Evolutionary conservation across 2,113 vertebrate species (phyloP), one percentile per base, ranked within the genome.

Genomic region (Sander vitreus): DNA sequence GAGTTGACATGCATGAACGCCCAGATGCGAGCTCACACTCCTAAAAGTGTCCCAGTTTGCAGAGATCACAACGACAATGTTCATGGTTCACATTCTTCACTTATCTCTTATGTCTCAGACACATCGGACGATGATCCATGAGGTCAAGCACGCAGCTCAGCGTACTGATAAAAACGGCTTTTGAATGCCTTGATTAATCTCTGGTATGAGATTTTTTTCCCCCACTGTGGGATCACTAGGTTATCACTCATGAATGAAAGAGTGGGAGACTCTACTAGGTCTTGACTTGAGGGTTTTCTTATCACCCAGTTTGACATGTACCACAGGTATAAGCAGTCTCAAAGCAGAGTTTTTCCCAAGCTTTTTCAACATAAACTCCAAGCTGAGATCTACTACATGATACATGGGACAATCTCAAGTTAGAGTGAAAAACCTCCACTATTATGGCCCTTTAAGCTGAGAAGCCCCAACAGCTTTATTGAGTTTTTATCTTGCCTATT

Each of bases 171-270:
- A 62, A n/a, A 88, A 80, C 75, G 78, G 51, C 60, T 89, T 92
- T 84, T 78, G 80, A 89, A 84, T 58, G 78, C 2, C 30, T 69
- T 82, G 80, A 92, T 87, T 88, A 83, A 79, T 87, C 67, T 71
- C 73, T 23, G 12, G 73, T 65, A 68, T 53, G 59, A 85, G 69
- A 70, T 71, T 55, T 63, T 51, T 63, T 63, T 53, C 68, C 23
- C 12, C 66, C 60, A 27, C 50, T 64, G 54, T 53, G 27, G 36
- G 60, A 60, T 57, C 65, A 47, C 50, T 71, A 47, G 21, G 67
- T 63, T 47, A 85, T 73, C 10, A 30, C 7, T 78, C 76, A 25
- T 69, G 43, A 85, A 67, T 78, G 62, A 80, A 47, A 2, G 27
- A 68, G 58, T 47, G 50, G 36, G 47, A 55, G 63, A 62, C 21